Percentiles rank a stretch among this genome's conserved stretches.
Conservation (phyloP, 2,113 vertebrate genomes). For the Clinocottus analis region DNA sequence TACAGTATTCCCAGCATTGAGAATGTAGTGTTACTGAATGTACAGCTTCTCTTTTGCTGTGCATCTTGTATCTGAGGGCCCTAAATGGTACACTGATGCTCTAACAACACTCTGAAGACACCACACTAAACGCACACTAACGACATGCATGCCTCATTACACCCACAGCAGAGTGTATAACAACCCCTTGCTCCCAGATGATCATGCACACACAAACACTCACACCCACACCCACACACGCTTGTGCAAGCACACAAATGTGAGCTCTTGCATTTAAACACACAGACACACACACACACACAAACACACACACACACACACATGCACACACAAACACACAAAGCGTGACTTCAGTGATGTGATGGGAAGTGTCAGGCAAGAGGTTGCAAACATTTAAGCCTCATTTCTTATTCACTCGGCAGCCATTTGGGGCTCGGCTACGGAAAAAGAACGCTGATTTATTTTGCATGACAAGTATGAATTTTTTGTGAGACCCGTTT, state of each 20-base stretch:
- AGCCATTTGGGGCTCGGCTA: conserved; percentile 80
- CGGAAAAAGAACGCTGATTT: conserved; percentile 82
- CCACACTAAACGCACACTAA: conserved; percentile 71
- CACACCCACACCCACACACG: conserved; percentile 19
- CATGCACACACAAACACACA: conserved; percentile 42
- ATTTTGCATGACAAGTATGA: conserved; percentile 88
- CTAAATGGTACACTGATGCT: conserved; percentile 66
- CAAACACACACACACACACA: conserved; percentile 25
- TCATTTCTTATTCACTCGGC: conserved; percentile 85
- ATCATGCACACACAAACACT: conserved; percentile 34
- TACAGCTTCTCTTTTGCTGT: not conserved
- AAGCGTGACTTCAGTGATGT: conserved; percentile 75
- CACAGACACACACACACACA: not conserved
- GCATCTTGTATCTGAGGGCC: conserved; percentile 45
- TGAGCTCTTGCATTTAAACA: not conserved
- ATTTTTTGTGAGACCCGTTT: conserved; percentile 84
- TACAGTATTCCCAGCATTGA: not conserved
- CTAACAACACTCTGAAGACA: conserved; percentile 69
- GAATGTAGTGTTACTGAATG: not conserved
- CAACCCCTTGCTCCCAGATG: conserved; percentile 66
- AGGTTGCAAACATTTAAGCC: conserved; percentile 85
- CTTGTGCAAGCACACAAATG: not conserved
- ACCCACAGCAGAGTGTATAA: conserved; percentile 72
- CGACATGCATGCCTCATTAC: conserved; percentile 76
- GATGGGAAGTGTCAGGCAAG: conserved; percentile 85